Evolutionary conservation across 35 echinoderm and acorn worm genomes (phyloP).

Genomic region (Apostichopus parvimensis): DNA sequence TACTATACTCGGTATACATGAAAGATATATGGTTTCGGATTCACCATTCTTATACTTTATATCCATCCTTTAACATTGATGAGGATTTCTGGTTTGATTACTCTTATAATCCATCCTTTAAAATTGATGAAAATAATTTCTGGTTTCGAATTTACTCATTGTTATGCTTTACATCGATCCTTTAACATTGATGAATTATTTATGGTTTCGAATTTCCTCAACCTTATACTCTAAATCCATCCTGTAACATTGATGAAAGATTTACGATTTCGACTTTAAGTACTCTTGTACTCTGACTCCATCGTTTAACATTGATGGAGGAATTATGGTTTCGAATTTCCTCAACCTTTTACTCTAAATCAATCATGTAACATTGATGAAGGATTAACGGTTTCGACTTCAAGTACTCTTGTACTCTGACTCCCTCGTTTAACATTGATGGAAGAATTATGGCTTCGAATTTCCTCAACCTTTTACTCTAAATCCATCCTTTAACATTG

Average conservation of each 20-base stretch:
- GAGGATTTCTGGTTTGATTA: too few relatives aligned
- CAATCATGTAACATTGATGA: slow-evolving; percentile 54
- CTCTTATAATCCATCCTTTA: slow-evolving; percentile 71
- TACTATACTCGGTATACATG: slow-evolving; percentile 75
- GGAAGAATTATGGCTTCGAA: slow-evolving; percentile 64
- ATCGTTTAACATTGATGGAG: slow-evolving; percentile 71
- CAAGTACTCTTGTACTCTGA: too few relatives aligned
- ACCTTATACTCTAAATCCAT: too few relatives aligned
- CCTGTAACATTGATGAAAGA: slow-evolving; percentile 60
- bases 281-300: too few relatives aligned
- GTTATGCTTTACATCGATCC: slow-evolving; percentile 87
- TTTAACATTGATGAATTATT: slow-evolving; percentile 87
- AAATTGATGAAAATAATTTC: slow-evolving; percentile 83
- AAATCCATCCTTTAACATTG: slow-evolving; percentile 53
- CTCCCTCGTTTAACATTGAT: slow-evolving; percentile 59
- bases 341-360: slow-evolving; percentile 71
- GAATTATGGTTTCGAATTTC: slow-evolving; percentile 52
- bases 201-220: neutral
- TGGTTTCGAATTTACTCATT: slow-evolving; percentile 33
- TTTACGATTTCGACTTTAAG: slow-evolving; percentile 6
- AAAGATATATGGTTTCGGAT: slow-evolving; percentile 55
- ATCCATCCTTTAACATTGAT: slow-evolving; percentile 81
- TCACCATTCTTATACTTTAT: slow-evolving; percentile 76
- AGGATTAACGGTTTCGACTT: slow-evolving; percentile 56
- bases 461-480: slow-evolving; percentile 71